These are phyloP conservation scores for Parapsyche elsis DNA, from an alignment of 1,140 invertebrate species.

Conservation along the genomic window DNA sequence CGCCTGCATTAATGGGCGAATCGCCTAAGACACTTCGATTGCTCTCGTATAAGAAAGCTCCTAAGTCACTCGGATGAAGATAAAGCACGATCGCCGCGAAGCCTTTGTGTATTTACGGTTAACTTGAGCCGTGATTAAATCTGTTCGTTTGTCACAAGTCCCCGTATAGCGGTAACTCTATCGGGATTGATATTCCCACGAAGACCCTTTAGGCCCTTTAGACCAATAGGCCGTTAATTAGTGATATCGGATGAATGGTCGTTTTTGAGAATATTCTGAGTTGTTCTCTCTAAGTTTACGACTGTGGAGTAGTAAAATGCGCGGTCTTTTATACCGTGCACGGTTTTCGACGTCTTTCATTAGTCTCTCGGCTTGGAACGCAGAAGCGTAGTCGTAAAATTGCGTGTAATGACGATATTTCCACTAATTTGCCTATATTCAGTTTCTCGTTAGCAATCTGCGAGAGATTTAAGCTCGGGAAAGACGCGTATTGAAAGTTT, in stretches of 20 bases:
- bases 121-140: conserved; percentile 20
- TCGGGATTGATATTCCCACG: conserved; percentile 3
- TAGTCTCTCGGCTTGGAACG: too few relatives aligned
- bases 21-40: conserved; percentile 3
- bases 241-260: not conserved
- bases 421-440: too few relatives aligned
- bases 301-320: too few relatives aligned
- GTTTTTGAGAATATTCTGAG: too few relatives aligned
- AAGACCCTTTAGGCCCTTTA: not conserved
- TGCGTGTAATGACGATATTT: too few relatives aligned
- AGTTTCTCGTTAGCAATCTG: too few relatives aligned
- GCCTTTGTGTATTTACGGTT: conserved; percentile 22
- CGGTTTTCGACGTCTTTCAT: too few relatives aligned
- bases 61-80: conserved; percentile 18
- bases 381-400: too few relatives aligned
- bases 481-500: too few relatives aligned
- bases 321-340: too few relatives aligned
- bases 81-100: conserved; percentile 17
- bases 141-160: not conserved
- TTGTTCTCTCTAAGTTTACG: too few relatives aligned
- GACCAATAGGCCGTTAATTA: not conserved
- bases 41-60: conserved; percentile 1
- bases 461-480: too few relatives aligned
- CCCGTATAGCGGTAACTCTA: not conserved
- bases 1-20: conserved; percentile 18